phyloP scores from a whole-genome alignment of 2,113 vertebrate genomes.

The Grus americana region DNA sequence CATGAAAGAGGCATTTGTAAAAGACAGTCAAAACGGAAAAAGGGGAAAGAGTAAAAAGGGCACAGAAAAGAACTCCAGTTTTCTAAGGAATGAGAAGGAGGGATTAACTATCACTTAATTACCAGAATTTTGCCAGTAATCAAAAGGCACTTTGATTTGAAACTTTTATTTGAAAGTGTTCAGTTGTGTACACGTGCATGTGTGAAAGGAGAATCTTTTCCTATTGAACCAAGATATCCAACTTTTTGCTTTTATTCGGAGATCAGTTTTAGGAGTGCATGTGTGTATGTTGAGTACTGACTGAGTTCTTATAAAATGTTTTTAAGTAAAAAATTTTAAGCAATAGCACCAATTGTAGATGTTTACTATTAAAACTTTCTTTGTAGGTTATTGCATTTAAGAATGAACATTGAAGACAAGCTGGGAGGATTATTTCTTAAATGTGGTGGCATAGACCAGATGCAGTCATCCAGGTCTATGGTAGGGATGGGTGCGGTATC shows the following conservation, averaged over 20 bases:
- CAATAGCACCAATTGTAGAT: slow-evolving; percentile 60
- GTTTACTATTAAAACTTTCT: slow-evolving; percentile 78
- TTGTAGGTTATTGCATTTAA: slow-evolving; percentile 83
- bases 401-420: slow-evolving; percentile 98
- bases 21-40: not conserved
- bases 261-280: not conserved
- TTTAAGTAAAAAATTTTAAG: slow-evolving; percentile 45
- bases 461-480: slow-evolving; percentile 84
- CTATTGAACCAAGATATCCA: not conserved
- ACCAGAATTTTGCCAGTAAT: not conserved
- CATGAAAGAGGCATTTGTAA: slow-evolving; percentile 7
- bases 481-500: slow-evolving; percentile 81
- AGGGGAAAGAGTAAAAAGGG: not conserved
- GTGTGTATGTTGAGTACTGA: not conserved
- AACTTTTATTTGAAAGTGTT: not conserved
- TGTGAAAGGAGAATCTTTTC: not conserved
- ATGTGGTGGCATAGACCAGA: slow-evolving; percentile 87
- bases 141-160: not conserved
- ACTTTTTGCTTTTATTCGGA: not conserved
- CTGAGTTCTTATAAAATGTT: not conserved
- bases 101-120: not conserved
- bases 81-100: not conserved
- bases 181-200: not conserved
- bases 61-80: not conserved
- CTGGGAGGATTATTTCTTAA: slow-evolving; percentile 95